These are phyloP conservation scores for Sycon ciliatum DNA, from an alignment of 37 sponge, comb jelly and placozoan genomes.

Conservation along the genomic window DNA sequence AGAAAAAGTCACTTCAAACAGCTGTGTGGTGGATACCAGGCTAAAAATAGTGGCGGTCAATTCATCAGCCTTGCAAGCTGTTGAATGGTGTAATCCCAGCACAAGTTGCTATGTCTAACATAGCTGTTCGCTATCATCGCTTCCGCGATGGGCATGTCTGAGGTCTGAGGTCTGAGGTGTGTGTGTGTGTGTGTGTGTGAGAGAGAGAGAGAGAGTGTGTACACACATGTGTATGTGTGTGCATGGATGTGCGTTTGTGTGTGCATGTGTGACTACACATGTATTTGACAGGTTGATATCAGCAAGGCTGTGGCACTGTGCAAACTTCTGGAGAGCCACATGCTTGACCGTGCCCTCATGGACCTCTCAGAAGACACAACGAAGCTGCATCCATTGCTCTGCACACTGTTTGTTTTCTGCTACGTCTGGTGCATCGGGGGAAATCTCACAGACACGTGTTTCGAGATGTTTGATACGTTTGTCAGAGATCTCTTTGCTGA, in stretches of 20 bases:
- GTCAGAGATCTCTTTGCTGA: constrained; percentile 77
- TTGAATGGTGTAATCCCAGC: too few species aligned
- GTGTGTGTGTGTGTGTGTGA: neutral
- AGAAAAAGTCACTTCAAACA: too few species aligned
- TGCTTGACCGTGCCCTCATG: constrained; percentile 35
- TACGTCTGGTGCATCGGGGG: constrained; percentile 88
- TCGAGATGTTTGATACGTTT: constrained; percentile 83
- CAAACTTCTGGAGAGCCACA: constrained; percentile 59
- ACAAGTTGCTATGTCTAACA: too few species aligned
- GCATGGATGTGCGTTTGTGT: neutral
- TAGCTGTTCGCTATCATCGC: too few species aligned
- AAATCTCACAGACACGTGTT: constrained; percentile 72
- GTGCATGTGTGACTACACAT: neutral
- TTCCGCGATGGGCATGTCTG: too few species aligned
- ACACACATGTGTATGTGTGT: constrained; percentile 15
- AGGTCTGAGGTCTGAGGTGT: too few species aligned
- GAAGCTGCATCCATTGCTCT: constrained; percentile 78
- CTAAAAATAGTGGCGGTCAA: too few species aligned
- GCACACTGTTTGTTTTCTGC: constrained; percentile 77
- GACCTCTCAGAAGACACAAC: constrained; percentile 59
- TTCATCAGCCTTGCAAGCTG: too few species aligned
- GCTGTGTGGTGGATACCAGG: too few species aligned
- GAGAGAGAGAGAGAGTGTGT: constrained; percentile 2
- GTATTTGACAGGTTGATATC: constrained; percentile 59
- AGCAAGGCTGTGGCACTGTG: constrained; percentile 61